Evolutionary conservation across 2,797 vertebrate genomes (phyloP).

Genomic region (Hippoglossus hippoglossus): DNA sequence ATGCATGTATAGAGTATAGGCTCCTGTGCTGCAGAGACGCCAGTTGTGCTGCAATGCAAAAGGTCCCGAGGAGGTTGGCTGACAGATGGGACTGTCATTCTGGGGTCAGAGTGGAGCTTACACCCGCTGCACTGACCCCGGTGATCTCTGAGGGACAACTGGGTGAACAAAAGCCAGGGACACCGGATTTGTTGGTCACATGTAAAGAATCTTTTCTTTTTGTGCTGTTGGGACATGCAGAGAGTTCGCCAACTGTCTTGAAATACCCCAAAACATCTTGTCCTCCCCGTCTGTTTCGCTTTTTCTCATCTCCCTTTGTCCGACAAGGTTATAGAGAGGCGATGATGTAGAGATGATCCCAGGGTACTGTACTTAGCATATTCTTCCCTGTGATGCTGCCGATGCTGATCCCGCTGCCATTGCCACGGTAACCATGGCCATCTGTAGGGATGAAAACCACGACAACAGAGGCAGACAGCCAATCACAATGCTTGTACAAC

Average conservation of each 20-base stretch:
- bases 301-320: not conserved
- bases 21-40: slow-evolving; percentile 33
- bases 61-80: slow-evolving; percentile 56
- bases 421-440: slow-evolving; percentile 77
- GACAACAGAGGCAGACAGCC: slow-evolving; percentile 66
- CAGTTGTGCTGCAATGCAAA: slow-evolving; percentile 50
- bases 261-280: too few relatives aligned
- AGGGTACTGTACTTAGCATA: slow-evolving; percentile 23
- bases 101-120: slow-evolving; percentile 64
- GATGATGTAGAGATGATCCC: slow-evolving; percentile 16
- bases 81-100: slow-evolving; percentile 74
- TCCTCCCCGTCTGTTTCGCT: not conserved
- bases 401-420: slow-evolving; percentile 76
- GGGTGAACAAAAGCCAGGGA: slow-evolving; percentile 30
- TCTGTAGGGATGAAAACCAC: slow-evolving; percentile 80
- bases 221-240: not conserved
- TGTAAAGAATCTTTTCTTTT: not conserved
- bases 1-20: slow-evolving; percentile 16
- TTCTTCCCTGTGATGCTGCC: slow-evolving; percentile 51
- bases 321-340: slow-evolving; percentile 18
- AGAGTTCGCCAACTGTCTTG: not conserved
- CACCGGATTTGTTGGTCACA: slow-evolving; percentile 25
- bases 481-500: slow-evolving; percentile 59
- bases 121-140: slow-evolving; percentile 50
- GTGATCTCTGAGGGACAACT: slow-evolving; percentile 49